Evolutionary conservation across 2,888 invertebrate genomes (phyloP), one percentile per base, ranked within the genome.

Genomic region (Cybosia mesomella): DNA sequence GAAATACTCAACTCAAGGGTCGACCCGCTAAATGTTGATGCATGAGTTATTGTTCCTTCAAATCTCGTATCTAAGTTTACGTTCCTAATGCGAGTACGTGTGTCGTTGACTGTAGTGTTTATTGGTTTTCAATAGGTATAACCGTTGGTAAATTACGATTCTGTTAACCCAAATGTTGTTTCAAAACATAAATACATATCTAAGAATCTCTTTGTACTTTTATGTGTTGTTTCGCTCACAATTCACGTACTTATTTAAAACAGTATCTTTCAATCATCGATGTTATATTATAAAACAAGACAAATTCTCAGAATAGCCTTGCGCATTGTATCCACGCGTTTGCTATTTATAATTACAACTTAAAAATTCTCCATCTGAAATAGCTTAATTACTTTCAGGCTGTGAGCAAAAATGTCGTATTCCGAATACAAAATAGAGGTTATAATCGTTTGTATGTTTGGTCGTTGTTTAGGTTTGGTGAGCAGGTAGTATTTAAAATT

Each of bases 301-400:
- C 86, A 87, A 87, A 90, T 92, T 91, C 92, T 89, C 77, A 83
- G 90, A 92, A 93, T 91, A 92, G 84, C 89, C 90, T 92, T 91
- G 92, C 92, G 87, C 85, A 91, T 92, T 92, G 91, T 93, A 92
- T 91, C 90, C 89, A 92, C 87, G 89, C 91, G 89, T 91, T 92
- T 88, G 92, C 93, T 93, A 93, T 94, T 93, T 92, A 92, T 93
- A 93, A 93, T 93, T 92, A 93, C 88, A 89, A 91, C 86, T 91
- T 90, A 84, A 87, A 90, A 88, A 86, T 81, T 67, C 70, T 73
- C 49, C 67, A 66, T 77, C 68, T 74, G 81, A 83, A 87, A 89
- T 84, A 85, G 83, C 87, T 83, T 90, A 92, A 85, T 79, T 85
- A 71, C 76, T 54, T 53, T 72, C 58, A 72, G 63, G 71, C 32